Percentiles rank a stretch among this genome's conserved stretches.
These are phyloP conservation scores for Tragelaphus imberbis DNA, from an alignment of 2,113 vertebrate species.

Conservation along the genomic window DNA sequence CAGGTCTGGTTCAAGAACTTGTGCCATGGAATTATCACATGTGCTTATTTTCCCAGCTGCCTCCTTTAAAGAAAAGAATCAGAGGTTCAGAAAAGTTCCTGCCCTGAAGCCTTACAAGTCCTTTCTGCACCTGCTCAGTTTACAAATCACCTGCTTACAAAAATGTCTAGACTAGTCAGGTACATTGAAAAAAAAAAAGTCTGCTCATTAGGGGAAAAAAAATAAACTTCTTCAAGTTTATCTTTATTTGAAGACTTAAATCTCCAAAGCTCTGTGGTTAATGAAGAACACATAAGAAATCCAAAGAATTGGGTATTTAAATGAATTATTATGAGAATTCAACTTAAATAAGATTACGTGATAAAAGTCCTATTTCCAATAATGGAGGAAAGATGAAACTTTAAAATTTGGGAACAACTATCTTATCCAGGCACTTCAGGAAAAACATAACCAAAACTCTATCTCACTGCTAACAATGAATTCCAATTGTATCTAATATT, in stretches of 20 bases:
- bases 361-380: not conserved
- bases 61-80: slow-evolving; percentile 55
- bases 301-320: not conserved
- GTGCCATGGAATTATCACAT: not conserved
- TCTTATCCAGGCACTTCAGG: not conserved
- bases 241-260: not conserved
- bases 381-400: not conserved
- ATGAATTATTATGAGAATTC: not conserved
- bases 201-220: not conserved
- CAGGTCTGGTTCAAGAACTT: not conserved
- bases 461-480: not conserved
- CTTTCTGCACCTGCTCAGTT: not conserved
- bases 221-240: not conserved
- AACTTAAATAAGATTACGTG: not conserved
- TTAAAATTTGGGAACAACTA: not conserved
- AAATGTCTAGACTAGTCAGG: not conserved
- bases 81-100: not conserved
- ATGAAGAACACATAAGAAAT: not conserved
- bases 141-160: not conserved
- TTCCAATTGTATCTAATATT: not conserved
- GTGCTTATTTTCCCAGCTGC: slow-evolving; percentile 55
- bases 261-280: not conserved
- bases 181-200: not conserved
- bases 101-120: not conserved
- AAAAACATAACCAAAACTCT: not conserved